These are phyloP conservation scores for Drosophila neocordata DNA, from an alignment of 1,140 invertebrate species.

Conservation along the genomic window DNA sequence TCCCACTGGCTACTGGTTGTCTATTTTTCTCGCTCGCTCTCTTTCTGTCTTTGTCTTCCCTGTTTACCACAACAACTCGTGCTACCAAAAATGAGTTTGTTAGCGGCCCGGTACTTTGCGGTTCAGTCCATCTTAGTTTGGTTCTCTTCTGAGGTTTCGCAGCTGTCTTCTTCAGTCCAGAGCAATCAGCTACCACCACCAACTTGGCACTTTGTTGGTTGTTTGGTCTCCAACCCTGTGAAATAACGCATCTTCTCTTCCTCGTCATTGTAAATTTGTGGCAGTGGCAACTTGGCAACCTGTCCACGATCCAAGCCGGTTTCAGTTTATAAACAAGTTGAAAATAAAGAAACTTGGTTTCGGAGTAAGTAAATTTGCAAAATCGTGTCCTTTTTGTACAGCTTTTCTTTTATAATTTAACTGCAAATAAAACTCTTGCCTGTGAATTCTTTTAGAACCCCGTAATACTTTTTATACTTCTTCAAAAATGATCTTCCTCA, in stretches of 20 bases:
- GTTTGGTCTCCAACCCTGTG: slow-evolving; percentile 35
- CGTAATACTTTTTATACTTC: too few relatives aligned
- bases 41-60: neutral
- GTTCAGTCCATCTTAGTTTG: neutral
- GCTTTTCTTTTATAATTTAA: too few relatives aligned
- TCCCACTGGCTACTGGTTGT: slow-evolving; percentile 34
- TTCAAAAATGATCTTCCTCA: neutral
- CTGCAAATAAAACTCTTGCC: too few relatives aligned
- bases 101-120: slow-evolving; percentile 30
- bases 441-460: too few relatives aligned
- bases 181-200: slow-evolving; percentile 27
- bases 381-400: too few relatives aligned
- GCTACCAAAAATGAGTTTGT: slow-evolving; percentile 44
- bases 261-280: slow-evolving; percentile 15
- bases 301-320: slow-evolving; percentile 15
- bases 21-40: slow-evolving; percentile 25
- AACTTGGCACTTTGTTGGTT: slow-evolving; percentile 5
- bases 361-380: too few relatives aligned
- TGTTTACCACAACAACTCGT: slow-evolving; percentile 3
- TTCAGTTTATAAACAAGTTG: slow-evolving; percentile 9
- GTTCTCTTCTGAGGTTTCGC: slow-evolving; percentile 37
- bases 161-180: slow-evolving; percentile 42
- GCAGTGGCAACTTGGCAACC: slow-evolving; percentile 21
- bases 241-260: slow-evolving; percentile 24
- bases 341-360: slow-evolving; percentile 1